phyloP scores from a whole-genome alignment of 2,113 vertebrate genomes.

The Scytalopus superciliaris region DNA sequence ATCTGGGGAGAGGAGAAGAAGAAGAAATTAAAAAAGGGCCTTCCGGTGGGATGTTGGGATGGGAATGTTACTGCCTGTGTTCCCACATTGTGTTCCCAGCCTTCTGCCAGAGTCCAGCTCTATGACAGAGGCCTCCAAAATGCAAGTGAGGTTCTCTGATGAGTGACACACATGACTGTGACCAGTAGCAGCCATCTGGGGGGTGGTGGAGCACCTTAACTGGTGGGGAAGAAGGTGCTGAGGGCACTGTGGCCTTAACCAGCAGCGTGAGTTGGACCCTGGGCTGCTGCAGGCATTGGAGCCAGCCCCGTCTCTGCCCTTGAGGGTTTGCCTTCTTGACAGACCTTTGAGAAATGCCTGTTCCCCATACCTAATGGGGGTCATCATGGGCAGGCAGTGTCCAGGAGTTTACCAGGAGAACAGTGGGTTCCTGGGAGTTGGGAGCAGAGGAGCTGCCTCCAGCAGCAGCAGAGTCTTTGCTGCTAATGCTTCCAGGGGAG shows the following conservation, averaged over 20 bases:
- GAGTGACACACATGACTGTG: background rate
- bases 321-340: background rate
- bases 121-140: background rate
- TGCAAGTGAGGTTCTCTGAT: background rate
- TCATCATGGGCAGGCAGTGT: background rate
- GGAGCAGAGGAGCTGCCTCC: background rate
- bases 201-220: background rate
- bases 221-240: background rate
- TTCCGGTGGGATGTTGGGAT: background rate
- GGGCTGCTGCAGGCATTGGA: background rate
- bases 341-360: background rate
- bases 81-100: constrained; percentile 23
- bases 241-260: background rate
- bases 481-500: background rate
- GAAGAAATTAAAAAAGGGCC: background rate
- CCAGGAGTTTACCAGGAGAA: background rate
- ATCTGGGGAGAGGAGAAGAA: background rate
- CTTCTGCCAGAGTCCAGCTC: background rate
- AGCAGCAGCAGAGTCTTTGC: background rate
- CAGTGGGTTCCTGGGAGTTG: rapidly evolving
- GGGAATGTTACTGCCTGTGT: background rate
- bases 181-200: background rate
- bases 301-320: background rate
- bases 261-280: background rate
- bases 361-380: background rate